Percentiles rank a stretch among this genome's conserved stretches.
These are phyloP conservation scores for Microctenopoma steveboyesi DNA, from an alignment of 2,797 vertebrate species.

Conservation along the genomic window DNA sequence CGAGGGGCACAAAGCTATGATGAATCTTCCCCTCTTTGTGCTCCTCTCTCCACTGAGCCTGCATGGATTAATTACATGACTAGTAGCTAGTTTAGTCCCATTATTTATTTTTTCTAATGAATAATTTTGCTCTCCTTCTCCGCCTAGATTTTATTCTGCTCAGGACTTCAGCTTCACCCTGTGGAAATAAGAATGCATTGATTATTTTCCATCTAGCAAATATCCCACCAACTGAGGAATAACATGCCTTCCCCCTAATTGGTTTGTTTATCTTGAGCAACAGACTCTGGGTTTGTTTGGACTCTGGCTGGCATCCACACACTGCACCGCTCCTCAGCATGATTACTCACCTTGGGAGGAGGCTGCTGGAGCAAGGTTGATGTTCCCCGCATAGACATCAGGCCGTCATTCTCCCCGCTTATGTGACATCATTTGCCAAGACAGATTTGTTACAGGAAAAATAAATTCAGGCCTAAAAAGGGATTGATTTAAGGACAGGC, in stretches of 20 bases:
- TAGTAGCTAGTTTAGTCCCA: constrained; percentile 78
- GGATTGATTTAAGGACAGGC: constrained; percentile 80
- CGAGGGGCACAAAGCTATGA: constrained; percentile 74
- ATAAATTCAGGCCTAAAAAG: constrained; percentile 79
- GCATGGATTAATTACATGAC: constrained; percentile 80
- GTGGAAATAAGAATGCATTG: constrained; percentile 81
- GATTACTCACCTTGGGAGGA: constrained; percentile 84
- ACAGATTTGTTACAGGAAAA: constrained; percentile 82
- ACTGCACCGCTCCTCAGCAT: constrained; percentile 74
- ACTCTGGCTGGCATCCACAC: constrained; percentile 82
- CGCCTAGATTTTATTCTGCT: constrained; percentile 71
- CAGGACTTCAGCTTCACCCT: constrained; percentile 68
- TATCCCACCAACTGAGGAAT: constrained; percentile 81
- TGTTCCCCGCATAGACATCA: constrained; percentile 80
- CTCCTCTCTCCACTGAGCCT: constrained; percentile 70
- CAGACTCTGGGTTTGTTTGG: constrained; percentile 83
- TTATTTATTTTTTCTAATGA: constrained; percentile 79
- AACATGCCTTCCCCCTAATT: constrained; percentile 82
- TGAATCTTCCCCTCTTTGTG: constrained; percentile 77
- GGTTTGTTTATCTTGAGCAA: constrained; percentile 85
- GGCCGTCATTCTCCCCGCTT: constrained; percentile 79
- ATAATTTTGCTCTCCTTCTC: constrained; percentile 68
- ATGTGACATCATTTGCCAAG: constrained; percentile 83
- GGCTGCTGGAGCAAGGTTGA: constrained; percentile 82
- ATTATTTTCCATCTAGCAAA: constrained; percentile 82